Percentiles rank a stretch among this genome's conserved stretches.
These are phyloP conservation scores for Acholoe squamosa DNA, from an alignment of 2,888 invertebrate species.

Conservation along the genomic window DNA sequence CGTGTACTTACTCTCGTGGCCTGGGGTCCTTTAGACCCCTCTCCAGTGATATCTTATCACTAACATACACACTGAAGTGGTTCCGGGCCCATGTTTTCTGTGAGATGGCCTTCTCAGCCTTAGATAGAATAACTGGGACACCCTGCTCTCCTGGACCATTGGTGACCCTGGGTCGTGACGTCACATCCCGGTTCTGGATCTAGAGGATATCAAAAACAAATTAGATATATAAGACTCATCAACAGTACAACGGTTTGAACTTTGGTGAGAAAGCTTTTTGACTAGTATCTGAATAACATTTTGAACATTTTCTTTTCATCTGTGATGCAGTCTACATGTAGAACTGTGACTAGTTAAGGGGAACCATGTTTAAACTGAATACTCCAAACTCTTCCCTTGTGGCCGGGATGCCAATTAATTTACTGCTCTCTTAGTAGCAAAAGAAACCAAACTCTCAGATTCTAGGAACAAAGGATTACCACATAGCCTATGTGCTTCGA, in stretches of 20 bases:
- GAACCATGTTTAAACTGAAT: too few species aligned
- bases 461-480: too few species aligned
- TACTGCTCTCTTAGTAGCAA: too few species aligned
- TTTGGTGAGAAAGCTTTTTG: too few species aligned
- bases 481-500: too few species aligned
- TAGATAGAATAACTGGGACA: slow-evolving; percentile 10
- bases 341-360: too few species aligned
- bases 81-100: slow-evolving; percentile 97
- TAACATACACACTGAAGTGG: slow-evolving; percentile 98
- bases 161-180: background rate
- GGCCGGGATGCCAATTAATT: too few species aligned
- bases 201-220: background rate
- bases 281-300: too few species aligned
- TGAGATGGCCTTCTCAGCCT: slow-evolving; percentile 84
- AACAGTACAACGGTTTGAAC: background rate
- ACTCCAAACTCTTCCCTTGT: too few species aligned
- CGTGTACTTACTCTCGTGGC: slow-evolving; percentile 90
- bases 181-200: slow-evolving; percentile 42
- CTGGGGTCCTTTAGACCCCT: slow-evolving; percentile 94
- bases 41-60: slow-evolving; percentile 96
- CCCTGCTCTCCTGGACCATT: slow-evolving; percentile 66
- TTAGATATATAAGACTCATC: background rate
- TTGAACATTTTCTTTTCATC: too few species aligned
- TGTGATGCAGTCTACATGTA: too few species aligned
- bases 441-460: too few species aligned